phyloP scores from a whole-genome alignment of 2,113 vertebrate species.

The Mellivora capensis region DNA sequence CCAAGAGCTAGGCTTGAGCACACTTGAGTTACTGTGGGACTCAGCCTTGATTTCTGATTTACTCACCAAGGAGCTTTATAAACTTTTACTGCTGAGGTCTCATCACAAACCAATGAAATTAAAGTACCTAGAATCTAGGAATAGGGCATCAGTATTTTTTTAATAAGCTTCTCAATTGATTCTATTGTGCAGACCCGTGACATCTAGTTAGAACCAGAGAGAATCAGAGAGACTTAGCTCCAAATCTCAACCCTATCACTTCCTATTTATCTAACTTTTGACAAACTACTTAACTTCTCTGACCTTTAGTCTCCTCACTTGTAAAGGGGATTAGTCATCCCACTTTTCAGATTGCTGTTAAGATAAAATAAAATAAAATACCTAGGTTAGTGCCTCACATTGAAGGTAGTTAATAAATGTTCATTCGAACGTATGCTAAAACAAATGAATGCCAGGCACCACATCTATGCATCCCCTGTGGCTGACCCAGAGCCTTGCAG shows the following conservation, averaged over 20 bases:
- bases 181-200: not conserved
- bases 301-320: not conserved
- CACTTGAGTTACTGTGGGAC: not conserved
- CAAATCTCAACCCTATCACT: not conserved
- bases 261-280: not conserved
- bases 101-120: not conserved
- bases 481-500: not conserved
- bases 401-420: not conserved
- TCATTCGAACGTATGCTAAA: not conserved
- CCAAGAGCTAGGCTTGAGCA: not conserved
- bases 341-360: not conserved
- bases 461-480: not conserved
- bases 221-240: not conserved
- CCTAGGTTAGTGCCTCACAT: not conserved
- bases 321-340: not conserved
- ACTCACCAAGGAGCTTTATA: not conserved
- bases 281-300: not conserved
- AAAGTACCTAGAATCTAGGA: not conserved
- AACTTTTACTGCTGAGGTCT: not conserved
- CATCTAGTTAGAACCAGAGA: not conserved
- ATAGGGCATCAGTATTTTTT: not conserved
- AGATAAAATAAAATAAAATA: slow-evolving; percentile 2
- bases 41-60: not conserved
- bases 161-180: not conserved
- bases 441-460: not conserved